Evolutionary conservation across 2,113 vertebrate species (phyloP).

Genomic region (Embiotoca jacksoni): DNA sequence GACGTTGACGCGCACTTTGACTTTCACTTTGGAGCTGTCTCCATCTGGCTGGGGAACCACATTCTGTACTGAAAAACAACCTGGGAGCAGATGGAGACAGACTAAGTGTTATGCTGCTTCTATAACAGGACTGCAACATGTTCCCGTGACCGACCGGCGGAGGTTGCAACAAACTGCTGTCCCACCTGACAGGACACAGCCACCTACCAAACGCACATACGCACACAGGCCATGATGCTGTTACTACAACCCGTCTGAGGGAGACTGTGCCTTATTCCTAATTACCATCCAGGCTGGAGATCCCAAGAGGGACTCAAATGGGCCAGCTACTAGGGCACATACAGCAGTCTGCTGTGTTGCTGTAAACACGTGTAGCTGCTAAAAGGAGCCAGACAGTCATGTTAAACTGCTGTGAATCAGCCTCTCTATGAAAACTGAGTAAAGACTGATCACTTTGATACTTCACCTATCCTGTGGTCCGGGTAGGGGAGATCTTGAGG

Average conservation of each 20-base stretch:
- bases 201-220: not conserved
- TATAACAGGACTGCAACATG: not conserved
- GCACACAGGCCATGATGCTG: conserved; percentile 5
- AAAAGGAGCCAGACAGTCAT: not conserved
- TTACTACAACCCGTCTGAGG: conserved; percentile 31
- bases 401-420: not conserved
- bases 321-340: not conserved
- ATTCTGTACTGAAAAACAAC: conserved; percentile 92
- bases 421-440: conserved; percentile 1
- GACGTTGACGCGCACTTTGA: conserved; percentile 94
- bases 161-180: conserved; percentile 10
- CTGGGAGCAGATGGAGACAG: conserved; percentile 71
- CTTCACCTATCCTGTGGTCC: conserved; percentile 93
- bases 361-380: not conserved
- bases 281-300: conserved; percentile 41
- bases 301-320: conserved; percentile 23
- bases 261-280: conserved; percentile 32
- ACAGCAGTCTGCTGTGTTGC: not conserved
- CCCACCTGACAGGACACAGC: conserved; percentile 11
- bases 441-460: not conserved
- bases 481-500: conserved; percentile 94
- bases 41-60: conserved; percentile 92
- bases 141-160: not conserved
- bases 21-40: conserved; percentile 94
- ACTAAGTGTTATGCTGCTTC: not conserved